Conservation (phyloP, 1,140 invertebrate genomes). For the Calosoma granatense region DNA sequence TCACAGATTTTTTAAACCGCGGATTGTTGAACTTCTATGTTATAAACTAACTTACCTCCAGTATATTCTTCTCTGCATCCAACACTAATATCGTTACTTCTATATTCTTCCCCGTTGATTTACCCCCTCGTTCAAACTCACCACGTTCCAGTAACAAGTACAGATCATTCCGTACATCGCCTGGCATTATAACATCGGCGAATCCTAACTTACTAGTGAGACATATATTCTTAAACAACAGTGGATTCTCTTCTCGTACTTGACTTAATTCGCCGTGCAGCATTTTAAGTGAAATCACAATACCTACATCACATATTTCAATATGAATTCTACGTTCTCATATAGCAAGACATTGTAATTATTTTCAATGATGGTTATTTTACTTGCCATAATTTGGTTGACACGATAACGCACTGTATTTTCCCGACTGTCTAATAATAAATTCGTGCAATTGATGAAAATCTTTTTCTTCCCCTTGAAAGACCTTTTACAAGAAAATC, state of each 20-base stretch:
- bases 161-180: slow-evolving; percentile 91
- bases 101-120: slow-evolving; percentile 91
- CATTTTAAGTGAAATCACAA: slow-evolving; percentile 61
- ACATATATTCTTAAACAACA: slow-evolving; percentile 73
- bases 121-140: slow-evolving; percentile 90
- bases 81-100: slow-evolving; percentile 74
- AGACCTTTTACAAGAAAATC: slow-evolving; percentile 49
- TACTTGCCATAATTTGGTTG: slow-evolving; percentile 63
- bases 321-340: slow-evolving; percentile 25
- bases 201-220: slow-evolving; percentile 85
- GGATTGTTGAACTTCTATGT: slow-evolving; percentile 8
- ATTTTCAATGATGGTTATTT: slow-evolving; percentile 16
- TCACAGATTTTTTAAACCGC: too few species aligned
- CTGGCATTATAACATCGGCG: slow-evolving; percentile 92
- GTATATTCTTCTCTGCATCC: slow-evolving; percentile 64
- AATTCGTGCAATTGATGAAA: slow-evolving; percentile 82
- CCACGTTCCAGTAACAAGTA: slow-evolving; percentile 78
- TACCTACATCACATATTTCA: slow-evolving; percentile 39
- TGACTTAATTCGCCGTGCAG: slow-evolving; percentile 63
- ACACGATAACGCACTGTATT: slow-evolving; percentile 67
- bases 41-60: slow-evolving; percentile 41
- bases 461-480: slow-evolving; percentile 82
- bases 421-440: slow-evolving; percentile 72
- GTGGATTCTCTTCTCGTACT: slow-evolving; percentile 63
- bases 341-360: neutral